Base-by-base conservation (phyloP, 2,888 invertebrate species). In the Coenonympha glycerion region DNA sequence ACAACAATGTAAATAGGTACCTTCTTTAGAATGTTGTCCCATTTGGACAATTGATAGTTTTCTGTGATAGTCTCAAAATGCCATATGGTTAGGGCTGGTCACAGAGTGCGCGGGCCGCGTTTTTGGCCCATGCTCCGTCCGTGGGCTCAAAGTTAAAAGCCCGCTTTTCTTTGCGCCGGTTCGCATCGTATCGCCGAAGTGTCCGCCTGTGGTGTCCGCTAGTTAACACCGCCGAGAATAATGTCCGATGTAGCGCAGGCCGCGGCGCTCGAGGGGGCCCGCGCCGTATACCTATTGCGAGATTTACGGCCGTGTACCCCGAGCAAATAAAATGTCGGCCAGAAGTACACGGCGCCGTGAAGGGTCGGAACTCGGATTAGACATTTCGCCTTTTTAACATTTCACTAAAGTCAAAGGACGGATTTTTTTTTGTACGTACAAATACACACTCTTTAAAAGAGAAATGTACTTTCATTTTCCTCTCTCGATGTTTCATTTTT, bases 211-310 rank as follows among this genome's bases (percentile, higher is more conserved):
- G n/a, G n/a, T n/a, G n/a, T n/a, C 59, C 51, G 49, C 61, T 56
- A 58, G 60, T 60, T 62, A 55, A 64, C 61, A 61, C 59, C 63
- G 62, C 58, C 51, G 55, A 60, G 62, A 68, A 63, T 62, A 63
- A 64, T 61, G 58, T 56, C 41, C 49, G 40, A 41, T 53, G 54
- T 41, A 52, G 42, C 21, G 6, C 31, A 24, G 24, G 2, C 6
- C 6, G n/a, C n/a, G 18, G 15, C 39, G 51, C 16, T n/a, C 22
- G 46, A n/a, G 46, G 3, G 15, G 8, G 46, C 15, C 16, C 37
- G 15, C 40, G 40, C 40, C 33, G 22, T 45, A 57, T 52, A 52
- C 56, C 54, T 53, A 59, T 53, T 53, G 53, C 56, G 52, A 52
- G 59, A 62, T 62, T 59, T 62, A 60, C 60, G 54, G 42, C 51